Base-by-base conservation (phyloP, 2,797 vertebrate species). In the Tapera naevia region DNA sequence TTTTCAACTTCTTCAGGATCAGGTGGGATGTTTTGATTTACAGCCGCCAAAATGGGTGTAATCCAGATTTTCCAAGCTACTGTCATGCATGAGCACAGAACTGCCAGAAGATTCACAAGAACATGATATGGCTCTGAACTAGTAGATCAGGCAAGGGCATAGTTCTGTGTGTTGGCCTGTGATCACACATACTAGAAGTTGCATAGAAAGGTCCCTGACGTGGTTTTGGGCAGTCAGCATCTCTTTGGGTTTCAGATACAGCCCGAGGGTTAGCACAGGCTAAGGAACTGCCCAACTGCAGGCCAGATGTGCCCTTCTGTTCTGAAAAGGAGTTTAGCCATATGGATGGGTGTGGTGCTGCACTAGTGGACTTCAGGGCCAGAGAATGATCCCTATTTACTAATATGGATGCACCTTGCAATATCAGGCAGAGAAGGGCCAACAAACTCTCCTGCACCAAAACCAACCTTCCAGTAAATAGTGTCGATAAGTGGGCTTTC, bases 381-480 rank as follows among this genome's bases (percentile, higher is more conserved):
- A 22, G 87, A 87, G 90, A 73, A 83, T 2, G 11, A 70, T 72
- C n/a, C 46, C 7, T 23, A 0, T 54, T 81, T 93, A 28, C 70
- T 65, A 24, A 30, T 22, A 43, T 2, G 5, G 60, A 60, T 87
- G 66, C 3, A 2, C 4, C 19, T 46, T 5, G 21, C 13, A 33
- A 41, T 65, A 81, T 69, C 72, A 83, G 61, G 57, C 54, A 82
- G 85, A 86, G 65, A 94, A 91, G 53, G 72, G 39, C 27, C 45
- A 92, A 88, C 30, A 41, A 88, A 61, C 41, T 82, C 89, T 95
- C 95, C 65, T 88, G 87, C 24, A 27, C 23, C 19, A 70, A 88
- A 93, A 80, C 0, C 24, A 27, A 14, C 5, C 11, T 23, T 13
- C 32, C 24, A 23, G 32, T 41, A 73, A 86, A 87, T 41, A 61